Evolutionary conservation across 2,113 vertebrate genomes (phyloP).

Genomic region (Bufo gargarizans): DNA sequence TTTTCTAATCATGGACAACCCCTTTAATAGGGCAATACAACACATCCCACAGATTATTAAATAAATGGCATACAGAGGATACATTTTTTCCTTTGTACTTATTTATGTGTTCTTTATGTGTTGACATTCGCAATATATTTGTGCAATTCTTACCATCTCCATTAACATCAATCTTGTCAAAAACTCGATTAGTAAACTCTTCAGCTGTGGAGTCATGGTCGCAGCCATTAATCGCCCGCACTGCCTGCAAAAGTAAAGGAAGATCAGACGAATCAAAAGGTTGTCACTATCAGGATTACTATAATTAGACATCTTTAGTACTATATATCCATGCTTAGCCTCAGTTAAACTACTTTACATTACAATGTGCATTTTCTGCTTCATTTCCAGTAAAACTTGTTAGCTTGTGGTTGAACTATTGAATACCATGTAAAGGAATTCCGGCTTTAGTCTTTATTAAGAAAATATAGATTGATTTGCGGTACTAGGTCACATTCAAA

Average conservation of each 20-base stretch:
- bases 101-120: not conserved
- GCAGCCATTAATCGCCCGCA: conserved; percentile 85
- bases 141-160: conserved; percentile 79
- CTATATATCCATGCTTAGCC: not conserved
- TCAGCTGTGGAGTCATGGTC: conserved; percentile 76
- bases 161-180: conserved; percentile 86
- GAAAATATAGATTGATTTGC: not conserved
- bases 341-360: not conserved
- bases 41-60: not conserved
- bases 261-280: not conserved
- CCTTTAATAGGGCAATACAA: not conserved
- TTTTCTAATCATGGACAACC: no score
- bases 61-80: not conserved
- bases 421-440: not conserved
- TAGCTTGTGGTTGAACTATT: not conserved
- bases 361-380: not conserved
- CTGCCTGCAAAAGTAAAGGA: conserved; percentile 71
- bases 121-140: not conserved
- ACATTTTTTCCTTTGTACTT: not conserved
- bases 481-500: conserved; percentile 32
- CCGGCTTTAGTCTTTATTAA: not conserved
- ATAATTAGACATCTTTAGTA: not conserved
- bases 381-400: no score
- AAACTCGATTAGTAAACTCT: conserved; percentile 89
- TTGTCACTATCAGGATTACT: not conserved